Percentiles rank a stretch among this genome's conserved stretches.
These are phyloP conservation scores for Polyommatus iphigenia DNA, from an alignment of 2,888 invertebrate genomes.

Conservation along the genomic window DNA sequence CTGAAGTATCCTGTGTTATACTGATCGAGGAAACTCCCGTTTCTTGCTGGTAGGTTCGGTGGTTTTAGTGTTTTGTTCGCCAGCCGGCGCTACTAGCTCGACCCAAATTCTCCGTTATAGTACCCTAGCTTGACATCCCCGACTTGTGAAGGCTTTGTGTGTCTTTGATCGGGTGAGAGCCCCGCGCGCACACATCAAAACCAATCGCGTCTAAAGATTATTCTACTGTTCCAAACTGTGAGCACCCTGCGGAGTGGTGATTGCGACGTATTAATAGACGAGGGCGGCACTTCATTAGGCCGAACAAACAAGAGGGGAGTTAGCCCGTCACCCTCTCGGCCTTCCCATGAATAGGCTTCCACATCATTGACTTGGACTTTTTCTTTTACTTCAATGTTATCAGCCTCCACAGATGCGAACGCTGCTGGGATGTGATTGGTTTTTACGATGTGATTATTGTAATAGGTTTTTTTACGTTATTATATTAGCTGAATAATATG, in stretches of 20 bases:
- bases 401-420: not conserved
- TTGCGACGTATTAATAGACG: slow-evolving; percentile 65
- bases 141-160: too few species aligned
- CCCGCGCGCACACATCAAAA: not conserved
- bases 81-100: too few species aligned
- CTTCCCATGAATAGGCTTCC: slow-evolving; percentile 39
- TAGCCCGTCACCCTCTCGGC: slow-evolving; percentile 66
- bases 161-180: too few species aligned
- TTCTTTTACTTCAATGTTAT: slow-evolving; percentile 9
- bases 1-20: too few species aligned
- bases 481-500: not conserved
- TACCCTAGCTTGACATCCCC: too few species aligned
- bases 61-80: too few species aligned
- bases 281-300: slow-evolving; percentile 70
- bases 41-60: too few species aligned
- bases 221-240: not conserved
- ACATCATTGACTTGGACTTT: slow-evolving; percentile 9
- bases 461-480: not conserved
- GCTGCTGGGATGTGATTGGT: not conserved
- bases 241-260: slow-evolving; percentile 38
- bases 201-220: not conserved
- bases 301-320: slow-evolving; percentile 68
- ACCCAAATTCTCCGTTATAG: too few species aligned
- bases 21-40: too few species aligned
- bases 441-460: not conserved